Conservation (phyloP, 1,140 invertebrate genomes). For the Zeugodacus cucurbitae region DNA sequence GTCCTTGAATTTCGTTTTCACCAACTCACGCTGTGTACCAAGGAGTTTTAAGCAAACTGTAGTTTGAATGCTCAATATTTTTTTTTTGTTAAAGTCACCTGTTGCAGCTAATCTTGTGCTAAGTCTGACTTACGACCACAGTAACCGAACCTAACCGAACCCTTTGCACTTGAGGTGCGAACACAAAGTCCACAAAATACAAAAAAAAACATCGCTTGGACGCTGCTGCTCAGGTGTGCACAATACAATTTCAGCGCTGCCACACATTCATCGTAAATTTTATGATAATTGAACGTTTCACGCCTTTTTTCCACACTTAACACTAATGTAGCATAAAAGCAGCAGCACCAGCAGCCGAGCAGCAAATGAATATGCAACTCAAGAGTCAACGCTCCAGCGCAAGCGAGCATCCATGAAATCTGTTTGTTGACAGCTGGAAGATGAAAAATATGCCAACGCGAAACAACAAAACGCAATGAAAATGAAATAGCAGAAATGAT, state of each 20-base stretch:
- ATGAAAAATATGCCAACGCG: constrained; percentile 27
- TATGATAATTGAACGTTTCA: constrained; percentile 48
- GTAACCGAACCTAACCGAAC: background rate
- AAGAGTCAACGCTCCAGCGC: background rate
- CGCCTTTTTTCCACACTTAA: constrained; percentile 43
- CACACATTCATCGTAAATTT: constrained; percentile 45
- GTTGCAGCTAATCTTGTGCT: background rate
- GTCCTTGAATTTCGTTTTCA: background rate
- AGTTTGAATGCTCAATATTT: background rate
- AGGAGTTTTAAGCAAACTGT: background rate
- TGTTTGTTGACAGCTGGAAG: constrained; percentile 10
- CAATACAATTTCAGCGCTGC: background rate
- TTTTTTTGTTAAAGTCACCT: background rate
- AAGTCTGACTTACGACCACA: constrained; percentile 16
- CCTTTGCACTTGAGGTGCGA: background rate
- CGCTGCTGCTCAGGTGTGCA: constrained; percentile 1
- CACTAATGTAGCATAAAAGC: background rate
- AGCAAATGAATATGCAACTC: constrained; percentile 3
- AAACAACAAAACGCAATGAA: background rate
- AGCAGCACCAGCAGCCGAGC: background rate
- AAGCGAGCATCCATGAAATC: constrained; percentile 27
- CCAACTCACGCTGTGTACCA: background rate
- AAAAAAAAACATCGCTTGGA: background rate
- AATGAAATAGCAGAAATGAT: constrained; percentile 30
- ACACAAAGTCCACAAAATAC: background rate